These are phyloP conservation scores for Drosophila paucipuncta DNA, from an alignment of 2,888 invertebrate species.

Conservation along the genomic window DNA sequence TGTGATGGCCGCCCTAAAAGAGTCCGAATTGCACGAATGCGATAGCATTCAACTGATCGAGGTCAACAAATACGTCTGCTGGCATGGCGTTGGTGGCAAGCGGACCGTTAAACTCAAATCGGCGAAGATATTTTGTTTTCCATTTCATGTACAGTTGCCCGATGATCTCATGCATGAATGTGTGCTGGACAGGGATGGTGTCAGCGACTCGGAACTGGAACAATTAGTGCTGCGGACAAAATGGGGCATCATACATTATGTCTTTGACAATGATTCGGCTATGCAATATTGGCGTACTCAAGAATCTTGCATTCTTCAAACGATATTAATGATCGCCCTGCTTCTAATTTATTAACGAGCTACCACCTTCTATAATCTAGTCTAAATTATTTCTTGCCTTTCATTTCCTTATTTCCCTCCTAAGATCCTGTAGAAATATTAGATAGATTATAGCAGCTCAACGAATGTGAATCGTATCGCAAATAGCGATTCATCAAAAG, in stretches of 20 bases:
- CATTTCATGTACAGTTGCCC: conserved; percentile 62
- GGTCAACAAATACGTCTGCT: neutral
- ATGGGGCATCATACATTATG: conserved; percentile 55
- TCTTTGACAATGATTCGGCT: conserved; percentile 26
- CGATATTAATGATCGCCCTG: neutral
- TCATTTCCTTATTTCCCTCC: neutral
- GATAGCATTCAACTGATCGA: conserved; percentile 29
- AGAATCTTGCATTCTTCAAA: neutral
- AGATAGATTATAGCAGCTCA: neutral
- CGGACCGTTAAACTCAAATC: conserved; percentile 25
- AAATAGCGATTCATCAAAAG: neutral
- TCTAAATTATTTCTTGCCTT: neutral
- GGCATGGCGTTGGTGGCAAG: conserved; percentile 10
- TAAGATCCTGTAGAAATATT: no score
- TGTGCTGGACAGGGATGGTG: conserved; percentile 22
- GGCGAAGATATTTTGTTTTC: conserved; percentile 57
- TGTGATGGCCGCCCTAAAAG: conserved; percentile 53
- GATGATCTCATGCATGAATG: conserved; percentile 63
- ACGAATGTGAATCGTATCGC: neutral
- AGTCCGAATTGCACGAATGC: conserved; percentile 51
- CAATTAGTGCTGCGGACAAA: conserved; percentile 19
- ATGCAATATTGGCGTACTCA: neutral
- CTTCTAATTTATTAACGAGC: neutral
- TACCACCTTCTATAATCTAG: neutral
- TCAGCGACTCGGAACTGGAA: neutral